Evolutionary conservation across 2,797 vertebrate genomes (phyloP).

Genomic region (Poliocrania exsul): DNA sequence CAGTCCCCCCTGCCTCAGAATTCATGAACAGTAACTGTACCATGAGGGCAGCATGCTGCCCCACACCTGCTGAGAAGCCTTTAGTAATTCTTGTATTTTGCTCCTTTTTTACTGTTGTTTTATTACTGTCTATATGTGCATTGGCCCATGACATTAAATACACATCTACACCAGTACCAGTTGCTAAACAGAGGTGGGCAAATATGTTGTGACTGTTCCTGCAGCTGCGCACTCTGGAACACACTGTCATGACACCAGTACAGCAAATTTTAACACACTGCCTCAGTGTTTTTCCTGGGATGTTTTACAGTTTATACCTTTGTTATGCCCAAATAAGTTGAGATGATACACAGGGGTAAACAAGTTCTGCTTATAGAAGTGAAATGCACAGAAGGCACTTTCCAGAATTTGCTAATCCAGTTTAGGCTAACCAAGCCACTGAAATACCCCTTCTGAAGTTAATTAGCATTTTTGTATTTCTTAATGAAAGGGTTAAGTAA

Average conservation of each 20-base stretch:
- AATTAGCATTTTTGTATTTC: background rate
- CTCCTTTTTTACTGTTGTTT: background rate
- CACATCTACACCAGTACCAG: background rate
- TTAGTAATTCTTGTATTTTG: background rate
- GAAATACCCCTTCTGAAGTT: background rate
- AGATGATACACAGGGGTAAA: conserved; percentile 12
- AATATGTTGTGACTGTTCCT: background rate
- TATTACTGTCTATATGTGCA: background rate
- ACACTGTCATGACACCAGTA: background rate
- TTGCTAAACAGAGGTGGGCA: background rate
- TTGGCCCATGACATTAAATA: background rate
- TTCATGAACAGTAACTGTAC: background rate
- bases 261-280: background rate
- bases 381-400: conserved; percentile 51
- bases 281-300: background rate
- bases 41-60: background rate
- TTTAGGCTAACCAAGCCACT: background rate
- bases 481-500: background rate
- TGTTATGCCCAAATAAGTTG: background rate
- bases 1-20: background rate
- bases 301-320: background rate
- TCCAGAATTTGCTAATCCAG: conserved; percentile 2
- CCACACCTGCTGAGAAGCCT: background rate
- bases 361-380: background rate
- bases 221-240: background rate